These are phyloP conservation scores for Forbesichthys papilliferus DNA, from an alignment of 2,113 vertebrate species.

Conservation along the genomic window DNA sequence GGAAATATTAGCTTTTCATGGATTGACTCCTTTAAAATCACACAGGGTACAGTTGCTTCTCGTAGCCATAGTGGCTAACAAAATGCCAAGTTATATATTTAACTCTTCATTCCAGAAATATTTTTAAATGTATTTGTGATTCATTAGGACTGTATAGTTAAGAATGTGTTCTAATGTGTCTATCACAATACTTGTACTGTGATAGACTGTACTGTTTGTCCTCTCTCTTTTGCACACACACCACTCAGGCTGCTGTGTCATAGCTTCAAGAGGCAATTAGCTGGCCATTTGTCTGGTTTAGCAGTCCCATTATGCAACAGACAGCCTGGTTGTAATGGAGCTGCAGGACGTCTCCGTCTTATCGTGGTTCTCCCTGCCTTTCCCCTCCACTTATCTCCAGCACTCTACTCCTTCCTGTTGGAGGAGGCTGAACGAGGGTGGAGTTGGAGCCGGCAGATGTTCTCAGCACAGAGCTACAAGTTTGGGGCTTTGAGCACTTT, in stretches of 20 bases:
- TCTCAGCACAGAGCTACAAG: background rate
- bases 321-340: slow-evolving; percentile 43
- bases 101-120: too few relatives aligned
- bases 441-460: slow-evolving; percentile 13
- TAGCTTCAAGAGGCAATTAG: slow-evolving; percentile 54
- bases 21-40: too few relatives aligned
- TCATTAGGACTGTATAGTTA: too few relatives aligned
- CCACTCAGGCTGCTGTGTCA: slow-evolving; percentile 24
- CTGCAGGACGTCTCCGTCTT: slow-evolving; percentile 55
- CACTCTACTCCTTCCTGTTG: slow-evolving; percentile 26
- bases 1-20: too few relatives aligned
- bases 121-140: too few relatives aligned
- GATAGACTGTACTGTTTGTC: too few relatives aligned
- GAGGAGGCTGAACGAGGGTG: slow-evolving; percentile 16
- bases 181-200: too few relatives aligned
- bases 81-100: too few relatives aligned
- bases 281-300: slow-evolving; percentile 61
- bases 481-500: background rate
- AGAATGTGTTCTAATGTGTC: too few relatives aligned
- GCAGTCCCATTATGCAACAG: slow-evolving; percentile 48
- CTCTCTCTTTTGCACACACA: background rate
- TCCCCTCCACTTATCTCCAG: slow-evolving; percentile 44
- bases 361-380: slow-evolving; percentile 42
- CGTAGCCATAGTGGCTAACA: too few relatives aligned
- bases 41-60: too few relatives aligned